Base-by-base conservation (phyloP, 2,797 vertebrate species). In the Pampus argenteus region DNA sequence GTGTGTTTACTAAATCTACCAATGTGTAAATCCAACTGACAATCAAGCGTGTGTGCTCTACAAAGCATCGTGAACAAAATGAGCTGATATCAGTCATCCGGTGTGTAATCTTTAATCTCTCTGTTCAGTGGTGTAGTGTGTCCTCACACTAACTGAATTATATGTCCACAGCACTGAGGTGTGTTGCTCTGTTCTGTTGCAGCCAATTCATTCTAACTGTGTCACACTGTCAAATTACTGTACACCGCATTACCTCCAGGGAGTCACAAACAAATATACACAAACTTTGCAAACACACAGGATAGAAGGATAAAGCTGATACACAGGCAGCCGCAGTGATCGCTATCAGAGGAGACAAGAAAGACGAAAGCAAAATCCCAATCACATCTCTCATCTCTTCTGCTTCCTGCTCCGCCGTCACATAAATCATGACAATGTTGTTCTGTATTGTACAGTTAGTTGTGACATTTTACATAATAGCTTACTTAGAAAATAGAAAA, bases 81-180 rank as follows among this genome's bases (percentile, higher is more conserved):
- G n/a, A n/a, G n/a, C n/a, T n/a, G n/a, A n/a, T n/a, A n/a, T n/a
- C n/a, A n/a, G n/a, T n/a, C n/a, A n/a, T n/a, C n/a, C n/a, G n/a
- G 42, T 38, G 47, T 23, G 38, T 49, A 45, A 81, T 83, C 58
- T 74, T 22, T 36, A 76, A 73, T 82, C 44, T 76, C 26, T 63
- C 60, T 58, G 55, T 56, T 69, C 28, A 0, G 9, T 13, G 29
- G 52, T 38, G 50, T 38, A 25, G 36, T 64, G 74, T 62, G 34
- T 64, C 69, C 61, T 47, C 26, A 8, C 22, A 45, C 71, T 66
- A 67, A 82, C 59, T 49, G 55, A 59, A 76, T 79, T 82, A 79
- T 64, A 75, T 28, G 59, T 70, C 60, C 52, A 7, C 29, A 45
- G 62, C 40, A 9, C 17, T 36, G 38, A 47, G 34, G 69, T 58